Evolutionary conservation across 2,797 vertebrate genomes (phyloP), one percentile per base, ranked within the genome.

Genomic region (Notolabrus celidotus): DNA sequence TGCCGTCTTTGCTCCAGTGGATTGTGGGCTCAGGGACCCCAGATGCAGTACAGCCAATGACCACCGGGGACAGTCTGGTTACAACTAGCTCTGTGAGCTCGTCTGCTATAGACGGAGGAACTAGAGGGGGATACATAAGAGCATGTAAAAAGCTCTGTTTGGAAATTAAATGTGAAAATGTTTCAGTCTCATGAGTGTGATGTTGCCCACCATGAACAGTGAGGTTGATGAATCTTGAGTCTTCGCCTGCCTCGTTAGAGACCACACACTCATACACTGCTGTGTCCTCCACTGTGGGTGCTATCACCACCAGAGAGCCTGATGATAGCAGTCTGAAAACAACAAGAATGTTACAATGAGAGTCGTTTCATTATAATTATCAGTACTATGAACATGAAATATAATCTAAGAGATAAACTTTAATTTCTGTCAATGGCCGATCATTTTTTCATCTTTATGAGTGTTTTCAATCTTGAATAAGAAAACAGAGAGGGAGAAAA

Each of bases 91-190:
- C 96, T 0, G 95, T 93, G 55, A 94, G 93, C 84, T 99, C 97
- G 81, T 99, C 98, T 33, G 97, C 97, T 86, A 99, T 96, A 14
- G 96, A 96, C 10, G 98, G 97, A 70, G 97, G 97, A 74, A 99
- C 98, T 99, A 42, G 29, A 83, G 16, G 16, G 36, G 66, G 15
- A 73, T 1, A 15, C 25, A 14, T 7, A 15, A n/a, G 56, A 7
- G 2, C 19, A 59, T 51, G 29, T 10, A 27, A 27, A 27, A 27
- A 27, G 6, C 27, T 22, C 10, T 42, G 11, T 57, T 46, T 15
- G 1, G 4, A 23, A 52, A 47, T 47, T 4, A 19, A 11, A 43
- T 43, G 45, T 43, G 16, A 3, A 56, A n/a, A 49, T 4, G 12
- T 33, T 49, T 54, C 0, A 49, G 20, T 23, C 1, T n/a, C n/a